Evolutionary conservation across 2,888 invertebrate species (phyloP), one percentile per base, ranked within the genome.

Genomic region (Oegoconia quadripuncta): DNA sequence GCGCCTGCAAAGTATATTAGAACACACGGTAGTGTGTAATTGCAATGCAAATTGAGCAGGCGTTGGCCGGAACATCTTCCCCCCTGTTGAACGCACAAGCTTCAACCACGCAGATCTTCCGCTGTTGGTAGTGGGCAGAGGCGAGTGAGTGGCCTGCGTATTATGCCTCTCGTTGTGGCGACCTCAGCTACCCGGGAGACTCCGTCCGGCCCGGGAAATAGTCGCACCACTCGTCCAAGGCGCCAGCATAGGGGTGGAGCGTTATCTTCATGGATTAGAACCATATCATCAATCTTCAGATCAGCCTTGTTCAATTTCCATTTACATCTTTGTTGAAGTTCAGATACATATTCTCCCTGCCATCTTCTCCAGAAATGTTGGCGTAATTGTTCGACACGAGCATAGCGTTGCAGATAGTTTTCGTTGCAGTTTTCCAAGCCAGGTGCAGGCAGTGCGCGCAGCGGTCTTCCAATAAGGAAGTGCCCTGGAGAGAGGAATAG

Each of bases 251-350:
- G 30, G 2, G 44, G 41, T 9, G 41, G 41, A 1, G 32, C 23
- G n/a, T 29, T n/a, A 6, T 50, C 48, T 17, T 52, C 52, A 2
- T 44, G 35, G 1, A 52, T 14, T 3, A 49, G 32, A 1, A 52
- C 49, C 27, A 48, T 13, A 11, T 48, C 43, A n/a, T 44, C 46
- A n/a, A 46, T 16, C 2, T 39, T 39, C 1, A 53, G 39, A 16
- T 27, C 27, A 6, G 34, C 27, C 12, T 6, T 34, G 12, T 39
- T 34, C 0, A 17, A 31, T 14, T 34, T 37, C 61, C 60, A 62
- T 37, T 61, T 59, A 1, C 44, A 41, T 14, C 57, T 8, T 26
- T 58, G 54, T 28, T 62, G 60, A 0, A 66, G 30, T 23, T 50
- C 48, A 1, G 38, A 22, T 0, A 58, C 37, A 28, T 46, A 58